Base-by-base conservation (phyloP, 2,888 invertebrate species). In the Temnothorax rugatulus region DNA sequence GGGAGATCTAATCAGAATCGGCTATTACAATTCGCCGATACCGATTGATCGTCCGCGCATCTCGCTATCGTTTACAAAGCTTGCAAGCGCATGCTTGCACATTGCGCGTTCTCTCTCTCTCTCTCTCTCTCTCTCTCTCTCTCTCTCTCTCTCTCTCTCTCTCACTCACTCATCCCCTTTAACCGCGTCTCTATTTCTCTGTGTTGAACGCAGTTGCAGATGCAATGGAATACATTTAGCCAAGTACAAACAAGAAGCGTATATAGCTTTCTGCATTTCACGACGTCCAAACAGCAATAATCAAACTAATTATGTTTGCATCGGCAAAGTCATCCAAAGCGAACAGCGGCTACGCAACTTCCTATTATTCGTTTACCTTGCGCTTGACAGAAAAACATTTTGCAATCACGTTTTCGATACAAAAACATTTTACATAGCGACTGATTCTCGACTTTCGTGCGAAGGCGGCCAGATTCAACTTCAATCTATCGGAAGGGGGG, bases 1-100 rank as follows among this genome's bases (percentile, higher is more conserved):
- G 88, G 88, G 87, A 89, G 90, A 91, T 91, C 91, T 91, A 90
- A 91, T 91, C 91, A 91, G 90, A 91, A 90, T 91, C 90, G 87
- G 84, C 86, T 89, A 87, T 87, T 90, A 90, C 91, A 89, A 90
- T 91, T 91, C 88, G 89, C 90, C 88, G 89, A 86, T 88, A 82
- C 83, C 90, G 88, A 90, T 90, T 89, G 90, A 88, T 90, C 89
- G 87, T 81, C 71, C 79, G 59, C 79, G 76, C 84, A 83, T 71
- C 66, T 89, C 82, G 86, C 89, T 91, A 91, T 90, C 90, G 90
- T 90, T 91, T 89, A 90, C 91, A 91, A 91, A 88, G 91, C 90
- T 84, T 82, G 86, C 90, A 87, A 89, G 90, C 89, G 89, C 90
- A 86, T 88, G 89, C 91, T 90, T 84, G 79, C 88, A 59, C 81